Base-by-base conservation (phyloP, 2,888 invertebrate genomes). In the Euplagia quadripunctaria region DNA sequence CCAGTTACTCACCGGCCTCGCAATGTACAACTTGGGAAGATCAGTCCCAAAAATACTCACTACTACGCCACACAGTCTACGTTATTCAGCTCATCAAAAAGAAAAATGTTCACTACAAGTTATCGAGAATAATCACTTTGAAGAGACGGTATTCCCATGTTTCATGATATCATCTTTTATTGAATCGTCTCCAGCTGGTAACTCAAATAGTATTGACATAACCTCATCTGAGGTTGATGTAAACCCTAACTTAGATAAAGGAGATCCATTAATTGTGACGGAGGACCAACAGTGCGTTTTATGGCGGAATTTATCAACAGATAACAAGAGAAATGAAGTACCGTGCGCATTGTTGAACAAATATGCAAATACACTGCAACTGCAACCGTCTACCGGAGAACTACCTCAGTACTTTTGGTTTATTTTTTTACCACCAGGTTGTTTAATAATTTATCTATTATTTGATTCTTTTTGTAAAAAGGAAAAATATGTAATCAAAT, bases 141-240 rank as follows among this genome's bases (percentile, higher is more conserved):
- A 94, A 79, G 93, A 95, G 81, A 92, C 92, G 0, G 79, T 76
- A 64, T 88, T 94, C 65, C 95, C 95, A 6, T 95, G 95, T 80
- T 92, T 94, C 70, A 90, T 95, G 85, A 91, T 95, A 89, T 95
- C 95, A 0, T 92, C 94, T 1, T 95, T 95, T 75, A 86, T 94
- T 77, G 87, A 90, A n/a, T 82, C 89, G 8, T 82, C 86, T 0
- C 82, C 83, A 6, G 81, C 87, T 17, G 85, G 70, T 31, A 46
- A 87, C 61, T 75, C 89, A 0, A 81, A 86, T 46, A 80, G 89
- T 43, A 84, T 94, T 72, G 92, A 95, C 72, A 93, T 95, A 75
- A 88, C 92, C 8, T 90, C 93, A 6, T 85, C 93, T 3, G 88
- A 89, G 66, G 88, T 92, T 46, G 87, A 93, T 70, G 90, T 93